These are phyloP conservation scores for Sylvia borin DNA, from an alignment of 2,797 vertebrate species.

Conservation along the genomic window DNA sequence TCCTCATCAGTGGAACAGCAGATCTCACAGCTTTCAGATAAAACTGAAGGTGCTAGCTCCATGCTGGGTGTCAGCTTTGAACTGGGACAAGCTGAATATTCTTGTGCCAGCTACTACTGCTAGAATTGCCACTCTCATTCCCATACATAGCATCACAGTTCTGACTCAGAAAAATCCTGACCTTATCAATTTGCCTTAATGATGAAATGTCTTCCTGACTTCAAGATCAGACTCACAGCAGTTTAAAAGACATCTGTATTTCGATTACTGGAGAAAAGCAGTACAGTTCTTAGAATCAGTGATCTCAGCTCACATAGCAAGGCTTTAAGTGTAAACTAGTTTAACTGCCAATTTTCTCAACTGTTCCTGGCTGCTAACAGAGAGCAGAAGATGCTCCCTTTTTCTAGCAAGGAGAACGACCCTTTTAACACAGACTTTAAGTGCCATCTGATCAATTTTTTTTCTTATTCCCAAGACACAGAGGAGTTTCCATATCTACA, in stretches of 20 bases:
- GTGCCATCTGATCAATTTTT: neutral
- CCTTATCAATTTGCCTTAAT: neutral
- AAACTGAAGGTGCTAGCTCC: neutral
- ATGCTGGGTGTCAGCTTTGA: neutral
- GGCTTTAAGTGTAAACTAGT: neutral
- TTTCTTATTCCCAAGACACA: neutral
- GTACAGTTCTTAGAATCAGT: neutral
- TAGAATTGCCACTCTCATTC: neutral
- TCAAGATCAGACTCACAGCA: neutral
- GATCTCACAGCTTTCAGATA: neutral
- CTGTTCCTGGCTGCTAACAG: neutral
- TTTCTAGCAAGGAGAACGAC: neutral
- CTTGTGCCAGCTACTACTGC: neutral
- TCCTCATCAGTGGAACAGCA: neutral
- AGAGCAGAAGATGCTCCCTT: neutral
- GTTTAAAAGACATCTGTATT: neutral
- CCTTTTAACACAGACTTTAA: neutral
- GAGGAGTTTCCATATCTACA: neutral
- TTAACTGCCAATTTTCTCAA: neutral
- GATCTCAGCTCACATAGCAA: neutral
- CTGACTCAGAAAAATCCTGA: neutral
- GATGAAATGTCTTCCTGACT: neutral
- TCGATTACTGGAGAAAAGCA: neutral
- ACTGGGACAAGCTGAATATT: neutral
- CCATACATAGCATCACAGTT: neutral